phyloP scores from a whole-genome alignment of 2,113 vertebrate genomes.

The Halichoeres trimaculatus region DNA sequence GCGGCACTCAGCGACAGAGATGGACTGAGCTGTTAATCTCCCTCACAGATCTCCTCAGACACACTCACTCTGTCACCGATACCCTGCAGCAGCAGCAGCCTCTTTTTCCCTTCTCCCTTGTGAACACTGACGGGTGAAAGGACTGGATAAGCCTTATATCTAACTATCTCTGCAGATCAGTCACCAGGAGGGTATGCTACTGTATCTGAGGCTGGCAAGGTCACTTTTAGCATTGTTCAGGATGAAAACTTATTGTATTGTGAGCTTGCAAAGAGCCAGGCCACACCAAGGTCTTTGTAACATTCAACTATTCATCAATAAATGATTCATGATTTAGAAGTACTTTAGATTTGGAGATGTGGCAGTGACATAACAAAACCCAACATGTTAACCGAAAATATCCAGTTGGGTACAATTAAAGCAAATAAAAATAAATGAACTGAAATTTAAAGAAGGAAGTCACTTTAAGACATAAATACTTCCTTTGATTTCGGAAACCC shows the following conservation, averaged over 20 bases:
- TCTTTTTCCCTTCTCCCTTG: constrained; percentile 57
- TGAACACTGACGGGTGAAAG: constrained; percentile 78
- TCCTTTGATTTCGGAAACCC: constrained; percentile 34
- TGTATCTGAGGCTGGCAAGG: constrained; percentile 70
- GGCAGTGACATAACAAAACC: neutral
- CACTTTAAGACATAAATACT: constrained; percentile 24
- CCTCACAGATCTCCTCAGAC: constrained; percentile 72
- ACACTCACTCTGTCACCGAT: constrained; percentile 75
- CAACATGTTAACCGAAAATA: neutral
- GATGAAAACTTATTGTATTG: constrained; percentile 10
- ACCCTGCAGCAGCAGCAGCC: constrained; percentile 66
- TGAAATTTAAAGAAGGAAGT: constrained; percentile 2
- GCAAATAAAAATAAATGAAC: neutral
- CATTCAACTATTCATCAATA: neutral
- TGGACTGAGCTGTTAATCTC: constrained; percentile 81
- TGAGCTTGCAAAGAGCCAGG: constrained; percentile 19
- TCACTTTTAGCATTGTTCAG: constrained; percentile 66
- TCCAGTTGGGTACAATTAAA: neutral
- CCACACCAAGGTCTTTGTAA: constrained; percentile 28
- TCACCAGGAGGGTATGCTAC: constrained; percentile 49
- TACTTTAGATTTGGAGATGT: constrained; percentile 3
- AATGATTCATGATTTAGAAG: neutral
- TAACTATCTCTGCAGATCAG: constrained; percentile 70
- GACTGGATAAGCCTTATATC: constrained; percentile 75
- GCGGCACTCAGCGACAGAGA: constrained; percentile 72